Evolutionary conservation across 2,113 vertebrate genomes (phyloP).

Genomic region (Hippocampus barbouri): DNA sequence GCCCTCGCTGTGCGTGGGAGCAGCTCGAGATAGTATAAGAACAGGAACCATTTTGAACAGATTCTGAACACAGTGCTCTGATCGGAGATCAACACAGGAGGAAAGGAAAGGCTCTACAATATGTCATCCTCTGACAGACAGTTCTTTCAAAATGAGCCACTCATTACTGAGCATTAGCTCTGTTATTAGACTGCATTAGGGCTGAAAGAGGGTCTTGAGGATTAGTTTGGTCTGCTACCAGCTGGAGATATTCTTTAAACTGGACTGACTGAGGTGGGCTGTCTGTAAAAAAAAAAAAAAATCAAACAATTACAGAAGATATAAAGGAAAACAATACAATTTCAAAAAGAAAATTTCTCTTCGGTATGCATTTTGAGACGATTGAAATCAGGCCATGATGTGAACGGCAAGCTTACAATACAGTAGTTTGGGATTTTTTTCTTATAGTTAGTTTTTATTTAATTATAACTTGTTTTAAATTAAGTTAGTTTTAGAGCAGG

Average conservation of each 20-base stretch:
- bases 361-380: background rate
- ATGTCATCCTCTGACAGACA: background rate
- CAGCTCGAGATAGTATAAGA: too few relatives aligned
- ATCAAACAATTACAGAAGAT: background rate
- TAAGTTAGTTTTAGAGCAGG: too few relatives aligned
- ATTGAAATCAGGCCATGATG: too few relatives aligned
- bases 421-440: too few relatives aligned
- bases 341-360: background rate
- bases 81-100: background rate
- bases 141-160: background rate
- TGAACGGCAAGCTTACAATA: too few relatives aligned
- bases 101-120: background rate
- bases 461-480: too few relatives aligned
- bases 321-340: background rate
- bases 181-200: background rate
- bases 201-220: background rate
- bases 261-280: background rate
- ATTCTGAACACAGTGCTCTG: background rate
- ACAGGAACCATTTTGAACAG: background rate
- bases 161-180: conserved; percentile 5
- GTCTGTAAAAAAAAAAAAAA: background rate
- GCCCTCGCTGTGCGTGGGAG: too few relatives aligned
- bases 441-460: too few relatives aligned
- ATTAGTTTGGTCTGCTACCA: background rate
- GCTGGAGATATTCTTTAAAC: background rate